phyloP scores from a whole-genome alignment of 2,113 vertebrate genomes.

The Neolamprologus sp. region DNA sequence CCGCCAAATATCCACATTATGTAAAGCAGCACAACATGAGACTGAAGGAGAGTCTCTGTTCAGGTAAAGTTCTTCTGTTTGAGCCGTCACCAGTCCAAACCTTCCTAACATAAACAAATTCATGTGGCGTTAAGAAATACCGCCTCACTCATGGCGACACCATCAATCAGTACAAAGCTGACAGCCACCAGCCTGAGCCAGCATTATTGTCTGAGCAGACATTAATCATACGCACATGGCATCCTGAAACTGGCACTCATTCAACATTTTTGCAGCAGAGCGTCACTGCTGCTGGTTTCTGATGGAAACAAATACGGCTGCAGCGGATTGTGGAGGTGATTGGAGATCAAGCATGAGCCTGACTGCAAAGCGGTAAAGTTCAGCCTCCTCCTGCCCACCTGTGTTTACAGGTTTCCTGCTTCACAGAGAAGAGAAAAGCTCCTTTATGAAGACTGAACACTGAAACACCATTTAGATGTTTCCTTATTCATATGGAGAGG shows the following conservation, averaged over 20 bases:
- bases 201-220: background rate
- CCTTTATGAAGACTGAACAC: background rate
- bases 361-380: background rate
- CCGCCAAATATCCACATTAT: background rate
- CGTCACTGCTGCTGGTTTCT: background rate
- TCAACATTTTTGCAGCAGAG: background rate
- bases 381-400: background rate
- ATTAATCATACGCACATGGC: background rate
- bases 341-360: background rate
- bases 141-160: background rate
- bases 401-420: background rate
- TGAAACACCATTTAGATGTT: background rate
- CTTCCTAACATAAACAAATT: rapidly evolving
- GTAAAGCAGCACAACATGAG: background rate
- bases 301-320: background rate
- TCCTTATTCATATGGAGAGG: background rate
- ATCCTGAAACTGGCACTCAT: background rate
- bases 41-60: rapidly evolving
- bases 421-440: background rate
- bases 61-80: background rate
- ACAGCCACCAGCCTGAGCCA: background rate
- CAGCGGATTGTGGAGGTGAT: background rate
- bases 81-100: background rate
- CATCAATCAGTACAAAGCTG: background rate
- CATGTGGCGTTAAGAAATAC: background rate